Percentiles rank a stretch among this genome's conserved stretches.
These are phyloP conservation scores for Astyanax mexicanus DNA, from an alignment of 2,797 vertebrate species.

Conservation along the genomic window DNA sequence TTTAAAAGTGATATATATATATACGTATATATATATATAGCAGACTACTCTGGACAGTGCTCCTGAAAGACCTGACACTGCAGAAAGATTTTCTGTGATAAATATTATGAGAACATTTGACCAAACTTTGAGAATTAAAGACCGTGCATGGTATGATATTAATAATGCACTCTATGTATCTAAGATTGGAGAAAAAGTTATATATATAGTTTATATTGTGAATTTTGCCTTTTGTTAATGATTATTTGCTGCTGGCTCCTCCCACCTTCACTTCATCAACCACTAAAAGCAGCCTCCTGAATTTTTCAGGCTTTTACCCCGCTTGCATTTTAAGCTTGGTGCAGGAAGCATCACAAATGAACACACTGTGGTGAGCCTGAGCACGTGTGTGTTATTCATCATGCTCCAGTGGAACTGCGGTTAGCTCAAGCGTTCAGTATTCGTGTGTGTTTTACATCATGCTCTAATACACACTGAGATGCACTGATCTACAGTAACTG, in stretches of 20 bases:
- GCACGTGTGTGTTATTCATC: background rate
- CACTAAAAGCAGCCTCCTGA: background rate
- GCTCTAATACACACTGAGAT: background rate
- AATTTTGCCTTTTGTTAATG: conserved; percentile 10
- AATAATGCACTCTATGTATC: too few species aligned
- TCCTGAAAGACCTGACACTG: too few species aligned
- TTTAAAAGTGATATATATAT: too few species aligned
- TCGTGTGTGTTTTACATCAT: background rate
- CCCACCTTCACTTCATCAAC: background rate
- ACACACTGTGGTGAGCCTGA: background rate
- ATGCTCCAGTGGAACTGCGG: too few species aligned
- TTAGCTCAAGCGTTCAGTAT: background rate
- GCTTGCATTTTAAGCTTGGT: background rate
- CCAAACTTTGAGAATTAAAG: too few species aligned
- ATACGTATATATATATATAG: too few species aligned
- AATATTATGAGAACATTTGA: too few species aligned
- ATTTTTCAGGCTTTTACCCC: background rate
- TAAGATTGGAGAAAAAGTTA: too few species aligned
- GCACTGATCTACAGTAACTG: background rate
- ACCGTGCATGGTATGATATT: too few species aligned
- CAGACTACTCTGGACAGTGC: too few species aligned
- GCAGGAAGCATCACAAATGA: background rate
- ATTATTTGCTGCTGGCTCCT: background rate
- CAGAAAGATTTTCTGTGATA: too few species aligned
- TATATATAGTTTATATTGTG: too few species aligned